Evolutionary conservation across 2,888 invertebrate species (phyloP).

Genomic region (Muscina levida): DNA sequence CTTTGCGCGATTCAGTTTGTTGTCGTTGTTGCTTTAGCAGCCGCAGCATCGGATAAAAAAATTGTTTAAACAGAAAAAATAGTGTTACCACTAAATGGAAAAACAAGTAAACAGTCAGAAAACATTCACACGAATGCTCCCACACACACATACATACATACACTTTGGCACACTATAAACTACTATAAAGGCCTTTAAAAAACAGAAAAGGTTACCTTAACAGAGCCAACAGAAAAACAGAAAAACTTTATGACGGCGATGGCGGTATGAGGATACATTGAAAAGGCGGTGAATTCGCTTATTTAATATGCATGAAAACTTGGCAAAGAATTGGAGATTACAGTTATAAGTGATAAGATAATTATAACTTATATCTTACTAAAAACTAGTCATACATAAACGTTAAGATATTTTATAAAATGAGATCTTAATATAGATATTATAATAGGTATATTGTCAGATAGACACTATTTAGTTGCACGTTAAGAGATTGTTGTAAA

Average conservation of each 20-base stretch:
- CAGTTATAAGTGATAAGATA: too few relatives aligned
- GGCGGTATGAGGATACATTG: slow-evolving; percentile 1
- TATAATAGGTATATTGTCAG: too few relatives aligned
- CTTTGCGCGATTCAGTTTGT: slow-evolving; percentile 37
- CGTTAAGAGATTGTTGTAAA: too few relatives aligned
- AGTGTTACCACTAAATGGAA: slow-evolving; percentile 57
- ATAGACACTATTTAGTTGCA: too few relatives aligned
- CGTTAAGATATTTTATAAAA: too few relatives aligned
- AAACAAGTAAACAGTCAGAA: slow-evolving; percentile 42
- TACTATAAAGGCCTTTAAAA: slow-evolving; percentile 35
- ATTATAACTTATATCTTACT: too few relatives aligned
- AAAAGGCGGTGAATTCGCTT: not conserved
- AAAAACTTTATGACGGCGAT: not conserved
- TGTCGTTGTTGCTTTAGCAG: slow-evolving; percentile 37
- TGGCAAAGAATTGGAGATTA: too few relatives aligned
- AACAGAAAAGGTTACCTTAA: slow-evolving; percentile 36
- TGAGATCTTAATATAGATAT: too few relatives aligned
- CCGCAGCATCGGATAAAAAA: not conserved
- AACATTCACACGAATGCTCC: slow-evolving; percentile 34
- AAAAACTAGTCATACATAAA: too few relatives aligned
- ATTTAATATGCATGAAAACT: too few relatives aligned
- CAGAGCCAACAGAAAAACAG: slow-evolving; percentile 14
- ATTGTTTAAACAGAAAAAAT: slow-evolving; percentile 25
- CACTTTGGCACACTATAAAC: not conserved
- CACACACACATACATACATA: slow-evolving; percentile 36